Percentiles rank a stretch among this genome's conserved stretches.
Evolutionary conservation across 1,140 invertebrate species (phyloP).

Genomic region (Apis dorsata): DNA sequence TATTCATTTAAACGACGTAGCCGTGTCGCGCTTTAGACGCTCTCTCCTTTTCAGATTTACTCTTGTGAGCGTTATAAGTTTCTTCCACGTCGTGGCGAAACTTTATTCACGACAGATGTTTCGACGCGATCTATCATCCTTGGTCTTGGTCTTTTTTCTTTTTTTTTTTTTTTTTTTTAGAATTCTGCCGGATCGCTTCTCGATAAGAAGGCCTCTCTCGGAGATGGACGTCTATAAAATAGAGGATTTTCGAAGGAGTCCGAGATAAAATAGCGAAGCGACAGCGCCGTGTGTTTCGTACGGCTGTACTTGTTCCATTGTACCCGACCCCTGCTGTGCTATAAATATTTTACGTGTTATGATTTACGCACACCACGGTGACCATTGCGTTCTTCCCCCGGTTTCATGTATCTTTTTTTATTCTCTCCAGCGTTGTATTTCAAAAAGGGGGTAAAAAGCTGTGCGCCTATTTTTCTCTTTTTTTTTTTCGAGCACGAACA

Average conservation of each 20-base stretch:
- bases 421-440: slow-evolving; percentile 9
- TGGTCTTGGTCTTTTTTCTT: too few species aligned
- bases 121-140: not conserved
- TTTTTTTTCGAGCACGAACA: slow-evolving; percentile 21
- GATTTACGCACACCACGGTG: slow-evolving; percentile 59
- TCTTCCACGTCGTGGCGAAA: not conserved
- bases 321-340: slow-evolving; percentile 41
- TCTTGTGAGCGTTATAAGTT: not conserved
- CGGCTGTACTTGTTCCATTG: slow-evolving; percentile 44
- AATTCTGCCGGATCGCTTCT: not conserved
- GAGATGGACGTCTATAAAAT: slow-evolving; percentile 35
- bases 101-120: slow-evolving; percentile 6
- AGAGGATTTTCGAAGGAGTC: slow-evolving; percentile 29
- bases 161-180: not conserved
- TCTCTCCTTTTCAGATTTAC: not conserved
- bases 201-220: slow-evolving; percentile 33
- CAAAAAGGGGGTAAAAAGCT: slow-evolving; percentile 35
- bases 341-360: slow-evolving; percentile 64
- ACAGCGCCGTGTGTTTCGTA: slow-evolving; percentile 58
- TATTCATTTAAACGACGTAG: not conserved
- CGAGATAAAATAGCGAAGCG: slow-evolving; percentile 42
- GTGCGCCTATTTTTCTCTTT: not conserved
- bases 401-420: slow-evolving; percentile 52
- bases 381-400: slow-evolving; percentile 47
- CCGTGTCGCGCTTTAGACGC: not conserved